phyloP scores from a whole-genome alignment of 2,797 vertebrate species.

The Sciurus vulgaris region DNA sequence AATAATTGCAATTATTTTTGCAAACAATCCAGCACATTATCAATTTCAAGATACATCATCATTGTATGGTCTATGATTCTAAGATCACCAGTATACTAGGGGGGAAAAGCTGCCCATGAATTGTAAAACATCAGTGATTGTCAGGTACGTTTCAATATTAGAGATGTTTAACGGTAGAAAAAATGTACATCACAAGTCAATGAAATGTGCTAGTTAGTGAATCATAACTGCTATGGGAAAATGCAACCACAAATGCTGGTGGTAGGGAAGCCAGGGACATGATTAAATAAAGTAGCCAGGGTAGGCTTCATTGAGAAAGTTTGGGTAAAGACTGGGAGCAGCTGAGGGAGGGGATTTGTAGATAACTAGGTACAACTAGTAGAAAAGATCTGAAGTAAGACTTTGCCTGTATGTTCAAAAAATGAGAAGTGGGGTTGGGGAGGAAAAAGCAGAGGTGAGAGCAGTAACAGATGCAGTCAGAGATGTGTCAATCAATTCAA shows the following conservation, averaged over 20 bases:
- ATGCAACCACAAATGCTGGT: no score
- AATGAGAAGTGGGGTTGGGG: neutral
- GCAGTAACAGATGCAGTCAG: neutral
- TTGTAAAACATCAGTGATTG: neutral
- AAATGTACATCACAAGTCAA: neutral
- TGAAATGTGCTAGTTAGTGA: neutral
- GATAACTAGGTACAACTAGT: neutral
- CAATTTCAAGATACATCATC: neutral
- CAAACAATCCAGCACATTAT: neutral
- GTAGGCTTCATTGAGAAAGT: neutral
- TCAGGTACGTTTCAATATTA: neutral
- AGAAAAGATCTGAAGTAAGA: neutral
- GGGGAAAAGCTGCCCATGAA: neutral
- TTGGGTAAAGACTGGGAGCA: neutral
- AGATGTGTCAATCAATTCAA: neutral
- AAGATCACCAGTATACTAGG: neutral
- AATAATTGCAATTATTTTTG: neutral
- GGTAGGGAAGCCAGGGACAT: no score
- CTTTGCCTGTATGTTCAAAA: neutral
- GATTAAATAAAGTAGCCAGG: no score
- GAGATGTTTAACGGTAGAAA: neutral
- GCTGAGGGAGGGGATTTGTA: neutral
- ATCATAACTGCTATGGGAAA: neutral
- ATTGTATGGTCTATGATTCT: neutral
- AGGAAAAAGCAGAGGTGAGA: no score